Percentiles rank a stretch among this genome's conserved stretches.
phyloP scores from a whole-genome alignment of 2,888 invertebrate genomes.

The Ormyrus labotus region DNA sequence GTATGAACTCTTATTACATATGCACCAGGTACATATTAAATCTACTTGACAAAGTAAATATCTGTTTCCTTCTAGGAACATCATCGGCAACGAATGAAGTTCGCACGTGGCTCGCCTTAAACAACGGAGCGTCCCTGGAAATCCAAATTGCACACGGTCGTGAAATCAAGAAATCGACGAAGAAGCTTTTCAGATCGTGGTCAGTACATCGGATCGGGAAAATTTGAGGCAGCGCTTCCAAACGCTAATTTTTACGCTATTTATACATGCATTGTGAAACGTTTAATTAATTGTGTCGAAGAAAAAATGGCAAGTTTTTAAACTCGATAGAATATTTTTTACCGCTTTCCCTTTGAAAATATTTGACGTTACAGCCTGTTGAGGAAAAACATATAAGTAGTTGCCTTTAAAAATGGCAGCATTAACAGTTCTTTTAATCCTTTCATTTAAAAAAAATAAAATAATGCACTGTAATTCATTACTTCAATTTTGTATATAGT shows the following conservation, averaged over 20 bases:
- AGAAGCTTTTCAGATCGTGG: slow-evolving; percentile 75
- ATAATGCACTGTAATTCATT: too few species aligned
- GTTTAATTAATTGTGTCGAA: too few species aligned
- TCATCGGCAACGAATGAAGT: slow-evolving; percentile 71
- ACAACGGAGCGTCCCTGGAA: slow-evolving; percentile 74
- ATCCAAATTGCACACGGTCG: slow-evolving; percentile 73
- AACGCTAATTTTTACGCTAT: too few species aligned
- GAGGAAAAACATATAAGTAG: slow-evolving; percentile 37
- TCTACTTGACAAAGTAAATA: too few species aligned
- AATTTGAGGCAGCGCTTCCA: slow-evolving; percentile 63
- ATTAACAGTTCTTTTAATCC: not conserved
- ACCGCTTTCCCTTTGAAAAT: too few species aligned
- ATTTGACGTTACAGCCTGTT: slow-evolving; percentile 46
- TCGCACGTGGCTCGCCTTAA: slow-evolving; percentile 73
- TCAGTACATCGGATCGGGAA: slow-evolving; percentile 75
- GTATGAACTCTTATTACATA: too few species aligned
- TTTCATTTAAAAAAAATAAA: not conserved
- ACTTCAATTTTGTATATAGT: too few species aligned
- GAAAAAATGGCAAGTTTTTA: too few species aligned
- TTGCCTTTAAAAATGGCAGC: not conserved
- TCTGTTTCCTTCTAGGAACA: slow-evolving; percentile 60
- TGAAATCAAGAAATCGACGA: slow-evolving; percentile 71
- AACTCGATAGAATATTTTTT: too few species aligned
- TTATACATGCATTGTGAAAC: too few species aligned
- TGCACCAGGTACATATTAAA: too few species aligned